phyloP scores from a whole-genome alignment of 2,113 vertebrate species.

The Corydoras sp. region DNA sequence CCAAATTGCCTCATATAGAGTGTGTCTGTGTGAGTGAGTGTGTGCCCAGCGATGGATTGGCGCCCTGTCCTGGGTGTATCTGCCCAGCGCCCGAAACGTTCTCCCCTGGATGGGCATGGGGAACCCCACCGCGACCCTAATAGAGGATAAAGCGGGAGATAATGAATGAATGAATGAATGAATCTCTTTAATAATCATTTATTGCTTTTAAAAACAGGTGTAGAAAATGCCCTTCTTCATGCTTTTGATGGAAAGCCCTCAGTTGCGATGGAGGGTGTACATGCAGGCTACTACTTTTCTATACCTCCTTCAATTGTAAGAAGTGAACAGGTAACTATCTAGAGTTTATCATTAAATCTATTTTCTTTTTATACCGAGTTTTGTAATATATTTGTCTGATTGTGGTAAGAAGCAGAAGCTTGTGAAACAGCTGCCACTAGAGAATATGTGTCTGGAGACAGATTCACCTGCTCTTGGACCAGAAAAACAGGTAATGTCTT shows the following conservation, averaged over 20 bases:
- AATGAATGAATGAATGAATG: no score
- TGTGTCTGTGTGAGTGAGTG: no score
- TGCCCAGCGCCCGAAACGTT: no score
- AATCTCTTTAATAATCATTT: no score
- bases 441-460: conserved; percentile 88
- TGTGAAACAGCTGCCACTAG: conserved; percentile 86
- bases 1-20: no score
- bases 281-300: conserved; percentile 89
- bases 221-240: conserved; percentile 83
- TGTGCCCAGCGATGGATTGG: no score
- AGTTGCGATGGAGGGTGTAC: conserved; percentile 90
- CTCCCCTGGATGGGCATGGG: no score
- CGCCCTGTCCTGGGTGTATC: no score
- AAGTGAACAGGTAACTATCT: conserved; percentile 84
- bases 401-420: conserved; percentile 93
- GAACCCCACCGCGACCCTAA: no score
- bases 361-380: neutral
- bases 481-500: conserved; percentile 79
- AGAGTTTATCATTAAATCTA: neutral
- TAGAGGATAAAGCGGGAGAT: no score
- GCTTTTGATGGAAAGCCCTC: conserved; percentile 92
- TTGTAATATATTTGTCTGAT: conserved; percentile 41
- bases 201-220: conserved; percentile 61
- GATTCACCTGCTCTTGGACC: conserved; percentile 91
- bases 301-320: conserved; percentile 88